Evolutionary conservation across 2,113 vertebrate genomes (phyloP).

Genomic region (Arvicanthis niloticus): DNA sequence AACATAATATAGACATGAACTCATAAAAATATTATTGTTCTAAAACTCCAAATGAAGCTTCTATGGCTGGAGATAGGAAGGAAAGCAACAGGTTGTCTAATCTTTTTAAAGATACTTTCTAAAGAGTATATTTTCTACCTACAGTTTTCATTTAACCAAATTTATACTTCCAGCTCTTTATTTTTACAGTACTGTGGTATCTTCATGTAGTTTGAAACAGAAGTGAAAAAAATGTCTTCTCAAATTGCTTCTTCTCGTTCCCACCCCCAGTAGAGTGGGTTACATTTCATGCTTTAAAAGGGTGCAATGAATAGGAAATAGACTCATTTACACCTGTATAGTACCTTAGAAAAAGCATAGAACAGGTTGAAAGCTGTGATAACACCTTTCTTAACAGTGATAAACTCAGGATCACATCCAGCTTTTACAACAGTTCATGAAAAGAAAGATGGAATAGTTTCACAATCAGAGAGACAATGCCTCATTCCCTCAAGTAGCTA

Average conservation of each 20-base stretch:
- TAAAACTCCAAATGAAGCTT: not conserved
- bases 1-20: not conserved
- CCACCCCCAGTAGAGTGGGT: not conserved
- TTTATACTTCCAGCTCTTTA: not conserved
- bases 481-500: conserved; percentile 21
- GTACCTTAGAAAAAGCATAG: conserved; percentile 50
- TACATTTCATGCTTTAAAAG: conserved; percentile 62
- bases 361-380: conserved; percentile 49
- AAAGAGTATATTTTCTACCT: conserved; percentile 24
- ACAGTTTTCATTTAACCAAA: conserved; percentile 59
- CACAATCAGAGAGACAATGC: conserved; percentile 65
- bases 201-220: conserved; percentile 38
- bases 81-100: not conserved
- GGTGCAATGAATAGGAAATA: conserved; percentile 62
- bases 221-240: conserved; percentile 3
- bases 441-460: conserved; percentile 33
- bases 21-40: not conserved
- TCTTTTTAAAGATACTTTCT: conserved; percentile 21
- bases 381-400: conserved; percentile 39
- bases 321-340: conserved; percentile 58
- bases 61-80: not conserved
- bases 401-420: conserved; percentile 62
- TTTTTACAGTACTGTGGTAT: conserved; percentile 31
- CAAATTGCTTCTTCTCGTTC: conserved; percentile 48
- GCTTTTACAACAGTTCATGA: conserved; percentile 64